Conservation (phyloP, 2,888 invertebrate genomes). For the Caenorhabditis becei region DNA sequence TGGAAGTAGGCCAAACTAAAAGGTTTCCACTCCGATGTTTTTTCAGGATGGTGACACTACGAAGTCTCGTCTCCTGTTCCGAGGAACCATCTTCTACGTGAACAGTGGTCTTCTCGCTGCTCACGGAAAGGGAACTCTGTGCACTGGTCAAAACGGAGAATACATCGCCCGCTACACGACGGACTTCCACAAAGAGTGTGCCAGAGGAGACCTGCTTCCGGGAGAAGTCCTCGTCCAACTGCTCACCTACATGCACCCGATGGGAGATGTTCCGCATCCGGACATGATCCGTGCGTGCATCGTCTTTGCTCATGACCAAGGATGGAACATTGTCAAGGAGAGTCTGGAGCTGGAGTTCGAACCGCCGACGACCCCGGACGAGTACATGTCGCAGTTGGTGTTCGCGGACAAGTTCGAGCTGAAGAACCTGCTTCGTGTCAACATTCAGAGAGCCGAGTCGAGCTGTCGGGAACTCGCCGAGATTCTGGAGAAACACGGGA, state of each 20-base stretch:
- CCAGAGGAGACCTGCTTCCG: constrained; percentile 50
- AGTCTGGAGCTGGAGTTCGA: constrained; percentile 67
- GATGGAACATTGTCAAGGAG: constrained; percentile 67
- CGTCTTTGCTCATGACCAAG: constrained; percentile 70
- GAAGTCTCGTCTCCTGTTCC: constrained; percentile 59
- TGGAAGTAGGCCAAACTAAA: too few relatives aligned
- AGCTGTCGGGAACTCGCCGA: constrained; percentile 56
- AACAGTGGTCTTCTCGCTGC: constrained; percentile 70
- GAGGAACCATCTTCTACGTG: constrained; percentile 68
- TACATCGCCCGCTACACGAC: constrained; percentile 64
- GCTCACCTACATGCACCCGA: constrained; percentile 65
- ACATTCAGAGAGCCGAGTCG: constrained; percentile 66
- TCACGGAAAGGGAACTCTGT: constrained; percentile 62
- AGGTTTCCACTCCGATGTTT: too few relatives aligned
- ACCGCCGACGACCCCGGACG: constrained; percentile 62
- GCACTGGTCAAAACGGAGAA: constrained; percentile 63
- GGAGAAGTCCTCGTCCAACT: constrained; percentile 67
- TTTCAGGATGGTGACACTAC: constrained; percentile 44
- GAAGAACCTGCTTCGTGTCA: constrained; percentile 58
- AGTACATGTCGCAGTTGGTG: constrained; percentile 62
- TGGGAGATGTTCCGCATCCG: constrained; percentile 59
- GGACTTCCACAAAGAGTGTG: constrained; percentile 65
- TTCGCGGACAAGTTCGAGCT: constrained; percentile 62
- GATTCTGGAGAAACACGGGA: constrained; percentile 44
- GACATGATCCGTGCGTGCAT: constrained; percentile 70